These are phyloP conservation scores for Alouatta palliata DNA, from an alignment of 2,113 vertebrate species.

Conservation along the genomic window DNA sequence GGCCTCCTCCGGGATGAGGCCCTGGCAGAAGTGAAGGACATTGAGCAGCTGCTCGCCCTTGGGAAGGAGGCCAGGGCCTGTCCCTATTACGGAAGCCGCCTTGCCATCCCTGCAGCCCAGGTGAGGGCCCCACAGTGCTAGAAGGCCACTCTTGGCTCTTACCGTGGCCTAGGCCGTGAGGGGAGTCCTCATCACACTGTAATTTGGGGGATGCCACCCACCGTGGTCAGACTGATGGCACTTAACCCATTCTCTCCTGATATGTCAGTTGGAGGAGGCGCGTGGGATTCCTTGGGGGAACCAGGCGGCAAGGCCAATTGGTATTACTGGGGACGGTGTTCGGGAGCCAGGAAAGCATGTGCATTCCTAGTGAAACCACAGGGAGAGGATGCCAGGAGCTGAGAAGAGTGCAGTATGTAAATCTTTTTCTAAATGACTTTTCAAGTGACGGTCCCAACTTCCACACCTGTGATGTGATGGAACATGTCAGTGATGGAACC, in stretches of 20 bases:
- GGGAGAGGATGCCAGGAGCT: neutral
- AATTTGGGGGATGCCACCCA: neutral
- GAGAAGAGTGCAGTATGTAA: neutral
- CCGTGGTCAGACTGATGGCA: rapidly evolving
- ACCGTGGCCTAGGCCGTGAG: neutral
- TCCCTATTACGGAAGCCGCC: conserved; percentile 94
- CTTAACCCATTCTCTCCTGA: neutral
- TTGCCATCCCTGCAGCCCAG: conserved; percentile 92
- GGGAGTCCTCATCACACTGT: neutral
- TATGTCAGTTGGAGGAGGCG: rapidly evolving
- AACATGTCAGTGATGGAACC: too few species aligned
- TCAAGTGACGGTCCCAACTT: too few species aligned
- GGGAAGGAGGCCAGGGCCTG: conserved; percentile 90
- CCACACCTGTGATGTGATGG: too few species aligned
- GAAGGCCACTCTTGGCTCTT: neutral
- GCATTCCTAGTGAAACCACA: neutral
- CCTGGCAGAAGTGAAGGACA: conserved; percentile 90
- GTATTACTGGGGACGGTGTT: neutral
- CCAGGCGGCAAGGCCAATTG: neutral
- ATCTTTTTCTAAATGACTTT: neutral
- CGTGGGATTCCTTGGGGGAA: neutral
- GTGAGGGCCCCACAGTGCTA: conserved; percentile 40
- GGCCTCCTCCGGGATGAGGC: conserved; percentile 90
- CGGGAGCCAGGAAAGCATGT: neutral
- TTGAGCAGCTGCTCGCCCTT: conserved; percentile 92